Conservation (phyloP, 1,140 invertebrate genomes). For the Augochlora pura region DNA sequence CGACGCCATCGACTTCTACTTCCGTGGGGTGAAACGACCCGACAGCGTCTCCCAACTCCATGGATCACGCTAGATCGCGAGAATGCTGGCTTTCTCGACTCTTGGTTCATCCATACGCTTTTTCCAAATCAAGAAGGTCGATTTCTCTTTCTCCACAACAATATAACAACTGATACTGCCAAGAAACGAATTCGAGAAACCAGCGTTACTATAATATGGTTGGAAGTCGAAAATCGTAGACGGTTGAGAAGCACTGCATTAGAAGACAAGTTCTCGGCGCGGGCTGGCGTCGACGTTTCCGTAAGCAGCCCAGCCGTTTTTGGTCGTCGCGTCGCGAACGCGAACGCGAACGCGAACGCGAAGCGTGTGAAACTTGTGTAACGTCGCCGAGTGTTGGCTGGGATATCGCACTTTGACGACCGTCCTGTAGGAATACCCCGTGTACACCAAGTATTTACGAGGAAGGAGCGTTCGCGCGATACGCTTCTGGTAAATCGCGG, state of each 20-base stretch:
- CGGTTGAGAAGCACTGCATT: slow-evolving; percentile 25
- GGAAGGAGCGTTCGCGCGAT: slow-evolving; percentile 27
- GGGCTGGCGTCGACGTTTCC: background rate
- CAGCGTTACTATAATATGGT: no score
- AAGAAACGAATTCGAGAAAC: no score
- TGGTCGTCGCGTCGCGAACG: background rate
- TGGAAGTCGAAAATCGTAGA: background rate
- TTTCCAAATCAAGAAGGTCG: no score
- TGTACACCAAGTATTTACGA: slow-evolving; percentile 13
- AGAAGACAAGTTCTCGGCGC: background rate
- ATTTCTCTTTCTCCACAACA: no score
- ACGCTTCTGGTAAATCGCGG: slow-evolving; percentile 30
- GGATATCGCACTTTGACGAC: slow-evolving; percentile 17
- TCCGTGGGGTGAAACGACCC: background rate
- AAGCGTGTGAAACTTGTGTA: slow-evolving; percentile 29
- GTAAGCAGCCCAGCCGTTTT: slow-evolving; percentile 24
- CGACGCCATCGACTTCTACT: background rate
- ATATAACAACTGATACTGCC: no score
- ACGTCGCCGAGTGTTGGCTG: background rate
- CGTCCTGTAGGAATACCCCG: background rate
- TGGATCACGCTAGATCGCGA: background rate
- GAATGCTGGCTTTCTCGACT: no score
- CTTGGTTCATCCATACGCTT: no score
- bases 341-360: background rate
- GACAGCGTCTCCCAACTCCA: slow-evolving; percentile 16